Percentiles rank a stretch among this genome's conserved stretches.
phyloP scores from a whole-genome alignment of 2,113 vertebrate species.

The Siniperca knerii region DNA sequence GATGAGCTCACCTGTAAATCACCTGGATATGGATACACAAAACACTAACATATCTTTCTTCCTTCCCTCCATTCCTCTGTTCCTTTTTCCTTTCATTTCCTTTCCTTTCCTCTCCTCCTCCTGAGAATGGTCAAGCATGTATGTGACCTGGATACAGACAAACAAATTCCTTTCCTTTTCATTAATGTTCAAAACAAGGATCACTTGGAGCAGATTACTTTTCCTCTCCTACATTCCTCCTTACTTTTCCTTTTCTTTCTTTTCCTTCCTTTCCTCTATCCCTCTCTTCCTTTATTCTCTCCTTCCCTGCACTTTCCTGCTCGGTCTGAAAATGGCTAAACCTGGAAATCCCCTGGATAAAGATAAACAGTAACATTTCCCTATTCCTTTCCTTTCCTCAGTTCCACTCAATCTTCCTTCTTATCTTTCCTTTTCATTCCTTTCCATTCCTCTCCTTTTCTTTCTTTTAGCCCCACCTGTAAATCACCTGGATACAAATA shows the following conservation, averaged over 20 bases:
- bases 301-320: not conserved
- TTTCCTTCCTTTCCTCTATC: not conserved
- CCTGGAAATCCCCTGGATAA: slow-evolving; percentile 6
- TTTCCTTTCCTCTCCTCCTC: not conserved
- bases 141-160: not conserved
- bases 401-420: not conserved
- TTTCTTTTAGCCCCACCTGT: not conserved
- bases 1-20: not conserved
- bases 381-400: not conserved
- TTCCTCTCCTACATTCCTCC: too few relatives aligned
- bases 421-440: too few relatives aligned
- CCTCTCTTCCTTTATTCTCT: not conserved
- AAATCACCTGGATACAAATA: not conserved
- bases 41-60: not conserved
- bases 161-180: not conserved
- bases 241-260: not conserved
- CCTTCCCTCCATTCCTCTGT: too few relatives aligned
- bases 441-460: not conserved
- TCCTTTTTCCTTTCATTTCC: not conserved
- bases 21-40: not conserved
- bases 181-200: not conserved
- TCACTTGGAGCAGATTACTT: not conserved
- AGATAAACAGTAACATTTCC: slow-evolving; percentile 1
- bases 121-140: not conserved
- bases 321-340: not conserved